Base-by-base conservation (phyloP, 2,113 vertebrate species). In the Clarias macrocephalus region DNA sequence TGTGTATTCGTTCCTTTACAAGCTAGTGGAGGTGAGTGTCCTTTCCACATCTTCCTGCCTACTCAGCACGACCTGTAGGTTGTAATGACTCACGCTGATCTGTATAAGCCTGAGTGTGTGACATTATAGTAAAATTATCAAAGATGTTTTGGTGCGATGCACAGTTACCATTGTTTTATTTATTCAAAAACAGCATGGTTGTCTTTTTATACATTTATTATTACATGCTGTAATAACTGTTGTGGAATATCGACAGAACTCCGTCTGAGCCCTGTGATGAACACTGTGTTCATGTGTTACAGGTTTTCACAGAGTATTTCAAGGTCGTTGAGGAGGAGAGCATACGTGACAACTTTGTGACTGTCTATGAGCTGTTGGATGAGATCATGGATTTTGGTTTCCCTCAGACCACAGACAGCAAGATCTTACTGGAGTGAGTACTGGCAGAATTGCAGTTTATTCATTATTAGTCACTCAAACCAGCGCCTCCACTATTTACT, bases 311-410 rank as follows among this genome's bases (percentile, higher is more conserved):
- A 56, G 95, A 96, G 85, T 96, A 96, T 91, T 96, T 96, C 85
- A 96, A 96, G 86, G 94, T 94, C 85, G 82, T 96, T 1, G 96
- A 96, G 86, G 96, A 96, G 85, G 96, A 96, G 92, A 96, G 96
- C n/a, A 95, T 96, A 42, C 95, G 95, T 1, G 96, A 96, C 92
- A 96, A 96, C 92, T 96, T 96, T 91, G 96, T 96, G 91, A 96
- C 94, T 0, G 95, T 96, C 70, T 96, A 96, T 15, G 96, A 96
- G 91, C 93, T 96, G 79, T 93, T 96, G 94, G 96, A 96, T 7
- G 96, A 96, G 90, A 89, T 96, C 81, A 96, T 96, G 96, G 96
- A 96, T 91, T 96, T 95, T 63, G 96, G 96, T 54, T 96, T 96
- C 75, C 96, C 96, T 76, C 96, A 96, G 89, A 96, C 96, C 3